Percentiles rank a stretch among this genome's conserved stretches.
These are phyloP conservation scores for Lamellibrachia satsuma DNA, from an alignment of 2,888 invertebrate genomes.

Conservation along the genomic window DNA sequence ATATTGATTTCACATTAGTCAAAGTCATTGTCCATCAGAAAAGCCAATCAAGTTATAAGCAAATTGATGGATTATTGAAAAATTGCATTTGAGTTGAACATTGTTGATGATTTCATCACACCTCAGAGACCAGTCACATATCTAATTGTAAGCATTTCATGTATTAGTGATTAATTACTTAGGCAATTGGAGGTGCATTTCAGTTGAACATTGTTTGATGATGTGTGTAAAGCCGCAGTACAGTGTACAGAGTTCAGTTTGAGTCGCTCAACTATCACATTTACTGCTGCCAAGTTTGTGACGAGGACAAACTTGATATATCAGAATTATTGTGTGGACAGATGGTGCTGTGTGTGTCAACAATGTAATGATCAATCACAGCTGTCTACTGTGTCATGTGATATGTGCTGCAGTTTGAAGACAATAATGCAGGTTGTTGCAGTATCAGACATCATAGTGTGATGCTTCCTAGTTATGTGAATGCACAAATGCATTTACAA, in stretches of 20 bases:
- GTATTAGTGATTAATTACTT: background rate
- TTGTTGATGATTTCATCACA: background rate
- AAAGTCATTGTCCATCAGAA: background rate
- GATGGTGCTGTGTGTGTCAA: too few species aligned
- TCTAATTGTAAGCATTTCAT: background rate
- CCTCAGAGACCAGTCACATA: background rate
- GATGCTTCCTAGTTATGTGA: too few species aligned
- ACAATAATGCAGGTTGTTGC: too few species aligned
- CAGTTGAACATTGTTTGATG: background rate
- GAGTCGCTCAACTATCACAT: background rate
- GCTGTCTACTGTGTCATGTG: too few species aligned
- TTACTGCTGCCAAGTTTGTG: too few species aligned
- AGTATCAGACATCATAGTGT: background rate
- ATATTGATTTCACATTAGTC: slow-evolving; percentile 8
- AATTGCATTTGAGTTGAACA: background rate
- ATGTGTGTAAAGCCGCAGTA: background rate
- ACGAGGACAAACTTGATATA: too few species aligned
- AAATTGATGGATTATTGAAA: background rate
- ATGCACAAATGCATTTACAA: too few species aligned
- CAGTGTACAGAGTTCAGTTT: background rate
- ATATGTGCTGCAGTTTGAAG: too few species aligned
- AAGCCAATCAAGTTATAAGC: background rate
- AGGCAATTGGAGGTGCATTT: background rate
- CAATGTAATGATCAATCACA: too few species aligned
- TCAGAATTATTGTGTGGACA: too few species aligned